phyloP scores from a whole-genome alignment of 2,113 vertebrate species.

The Nestor notabilis region DNA sequence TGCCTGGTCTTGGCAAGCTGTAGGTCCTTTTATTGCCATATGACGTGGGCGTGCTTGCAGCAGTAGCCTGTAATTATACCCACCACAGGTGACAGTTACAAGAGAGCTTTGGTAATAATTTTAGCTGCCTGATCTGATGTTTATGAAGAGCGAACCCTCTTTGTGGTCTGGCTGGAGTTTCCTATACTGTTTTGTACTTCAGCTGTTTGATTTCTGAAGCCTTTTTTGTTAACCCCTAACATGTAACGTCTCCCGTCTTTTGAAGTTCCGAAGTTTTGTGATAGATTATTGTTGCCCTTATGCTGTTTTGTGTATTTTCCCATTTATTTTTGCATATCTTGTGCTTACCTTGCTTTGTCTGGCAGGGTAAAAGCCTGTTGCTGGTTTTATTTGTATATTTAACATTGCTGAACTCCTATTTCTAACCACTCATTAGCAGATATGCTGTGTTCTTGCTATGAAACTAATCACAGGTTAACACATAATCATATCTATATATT shows the following conservation, averaged over 20 bases:
- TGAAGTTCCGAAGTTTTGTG: background rate
- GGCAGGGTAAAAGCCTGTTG: background rate
- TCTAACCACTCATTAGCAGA: background rate
- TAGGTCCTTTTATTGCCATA: constrained; percentile 77
- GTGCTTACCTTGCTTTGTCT: constrained; percentile 1
- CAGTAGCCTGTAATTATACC: constrained; percentile 90
- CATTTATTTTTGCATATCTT: background rate
- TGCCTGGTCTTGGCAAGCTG: constrained; percentile 74
- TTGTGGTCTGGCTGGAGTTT: constrained; percentile 79
- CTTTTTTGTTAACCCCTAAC: background rate
- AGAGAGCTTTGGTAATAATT: constrained; percentile 84
- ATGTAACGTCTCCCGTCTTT: background rate
- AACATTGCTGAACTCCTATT: background rate
- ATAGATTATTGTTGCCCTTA: background rate
- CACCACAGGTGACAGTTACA: constrained; percentile 85
- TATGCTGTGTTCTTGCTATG: background rate
- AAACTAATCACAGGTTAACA: background rate
- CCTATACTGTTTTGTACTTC: constrained; percentile 16
- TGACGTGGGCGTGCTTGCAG: constrained; percentile 78
- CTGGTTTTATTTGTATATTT: constrained; percentile 26
- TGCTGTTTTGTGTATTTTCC: background rate
- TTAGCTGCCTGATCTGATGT: constrained; percentile 82
- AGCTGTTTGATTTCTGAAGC: constrained; percentile 20
- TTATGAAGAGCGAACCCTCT: constrained; percentile 76
- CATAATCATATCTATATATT: background rate